Evolutionary conservation across 2,113 vertebrate species (phyloP).

Genomic region (Carassius gibelio): DNA sequence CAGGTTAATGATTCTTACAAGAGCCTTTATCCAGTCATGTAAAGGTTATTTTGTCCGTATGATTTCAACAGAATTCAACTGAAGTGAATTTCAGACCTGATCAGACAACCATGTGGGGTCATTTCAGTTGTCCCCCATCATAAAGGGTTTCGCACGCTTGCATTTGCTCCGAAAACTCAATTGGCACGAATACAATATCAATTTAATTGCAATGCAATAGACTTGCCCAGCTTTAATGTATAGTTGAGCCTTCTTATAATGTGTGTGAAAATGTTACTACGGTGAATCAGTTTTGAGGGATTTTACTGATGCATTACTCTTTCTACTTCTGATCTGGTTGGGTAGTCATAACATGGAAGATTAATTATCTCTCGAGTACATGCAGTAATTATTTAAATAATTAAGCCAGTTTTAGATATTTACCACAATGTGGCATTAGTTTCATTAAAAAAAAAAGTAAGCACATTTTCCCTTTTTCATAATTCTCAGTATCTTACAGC

Average conservation of each 20-base stretch:
- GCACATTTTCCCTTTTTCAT: background rate
- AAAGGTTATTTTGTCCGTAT: background rate
- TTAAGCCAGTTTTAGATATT: background rate
- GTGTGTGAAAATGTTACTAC: background rate
- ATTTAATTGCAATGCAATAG: background rate
- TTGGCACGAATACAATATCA: background rate
- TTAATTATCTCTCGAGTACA: background rate
- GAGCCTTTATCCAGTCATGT: background rate
- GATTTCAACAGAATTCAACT: background rate
- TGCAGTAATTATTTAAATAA: background rate
- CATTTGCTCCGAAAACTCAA: background rate
- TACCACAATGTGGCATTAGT: background rate
- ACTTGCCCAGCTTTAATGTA: background rate
- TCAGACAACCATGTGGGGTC: slow-evolving; percentile 69
- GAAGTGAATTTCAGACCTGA: background rate
- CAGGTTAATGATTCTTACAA: background rate
- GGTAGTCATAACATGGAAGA: background rate
- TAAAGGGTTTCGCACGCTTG: background rate
- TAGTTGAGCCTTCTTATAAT: background rate
- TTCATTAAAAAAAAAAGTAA: background rate
- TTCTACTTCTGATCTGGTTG: background rate
- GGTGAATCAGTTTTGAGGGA: too few relatives aligned
- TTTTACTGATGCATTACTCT: background rate
- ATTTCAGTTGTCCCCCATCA: slow-evolving; percentile 72
- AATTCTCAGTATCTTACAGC: background rate